Conservation (phyloP, 2,113 vertebrate genomes). For the Oncorhynchus tshawytscha region DNA sequence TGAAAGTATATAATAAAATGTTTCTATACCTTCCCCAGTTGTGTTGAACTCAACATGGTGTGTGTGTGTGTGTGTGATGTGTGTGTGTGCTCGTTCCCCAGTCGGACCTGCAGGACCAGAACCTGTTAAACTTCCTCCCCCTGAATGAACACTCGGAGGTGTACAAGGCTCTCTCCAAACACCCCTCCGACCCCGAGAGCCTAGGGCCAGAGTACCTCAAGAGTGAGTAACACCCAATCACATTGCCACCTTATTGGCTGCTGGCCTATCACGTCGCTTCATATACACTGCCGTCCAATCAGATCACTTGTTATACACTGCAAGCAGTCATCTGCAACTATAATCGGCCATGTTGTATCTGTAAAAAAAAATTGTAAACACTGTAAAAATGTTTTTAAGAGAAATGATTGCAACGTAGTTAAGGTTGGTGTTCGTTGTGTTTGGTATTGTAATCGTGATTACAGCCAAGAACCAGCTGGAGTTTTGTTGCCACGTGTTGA, state of each 20-base stretch:
- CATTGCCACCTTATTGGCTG: background rate
- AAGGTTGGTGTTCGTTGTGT: background rate
- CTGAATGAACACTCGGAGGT: slow-evolving; percentile 92
- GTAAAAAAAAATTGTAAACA: no score
- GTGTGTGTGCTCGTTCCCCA: slow-evolving; percentile 36
- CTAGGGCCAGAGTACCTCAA: slow-evolving; percentile 90
- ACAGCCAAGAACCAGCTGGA: slow-evolving; percentile 96
- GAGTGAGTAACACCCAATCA: slow-evolving; percentile 78
- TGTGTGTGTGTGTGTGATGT: no score
- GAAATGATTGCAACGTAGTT: background rate
- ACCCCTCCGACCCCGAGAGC: slow-evolving; percentile 86
- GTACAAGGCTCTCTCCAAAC: slow-evolving; percentile 91
- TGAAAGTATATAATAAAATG: no score
- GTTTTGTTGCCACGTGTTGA: slow-evolving; percentile 98
- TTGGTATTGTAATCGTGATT: background rate
- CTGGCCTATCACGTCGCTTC: no score
- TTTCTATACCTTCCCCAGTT: no score
- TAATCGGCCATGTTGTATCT: no score
- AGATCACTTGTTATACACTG: no score
- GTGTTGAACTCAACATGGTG: no score
- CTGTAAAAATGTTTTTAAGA: no score
- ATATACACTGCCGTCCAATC: no score
- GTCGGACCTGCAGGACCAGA: slow-evolving; percentile 98
- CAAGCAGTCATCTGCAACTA: no score
- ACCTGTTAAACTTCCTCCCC: slow-evolving; percentile 98